Evolutionary conservation across 2,797 vertebrate genomes (phyloP).

Genomic region (Adrianichthys oophorus): DNA sequence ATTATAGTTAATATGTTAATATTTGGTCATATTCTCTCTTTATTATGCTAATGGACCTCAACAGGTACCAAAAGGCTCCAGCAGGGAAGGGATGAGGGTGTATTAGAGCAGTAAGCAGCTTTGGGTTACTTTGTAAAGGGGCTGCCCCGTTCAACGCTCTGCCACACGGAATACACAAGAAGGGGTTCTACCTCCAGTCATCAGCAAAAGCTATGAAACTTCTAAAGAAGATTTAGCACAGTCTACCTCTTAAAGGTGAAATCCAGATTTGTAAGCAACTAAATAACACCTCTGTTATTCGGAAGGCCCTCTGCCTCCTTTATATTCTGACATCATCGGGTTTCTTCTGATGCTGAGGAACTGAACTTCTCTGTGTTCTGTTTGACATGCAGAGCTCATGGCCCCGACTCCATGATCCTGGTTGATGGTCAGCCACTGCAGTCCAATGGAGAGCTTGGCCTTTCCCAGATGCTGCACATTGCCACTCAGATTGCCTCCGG

Average conservation of each 20-base stretch:
- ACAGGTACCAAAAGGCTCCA: conserved; percentile 3
- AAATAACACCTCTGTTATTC: not conserved
- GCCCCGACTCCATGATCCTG: conserved; percentile 95
- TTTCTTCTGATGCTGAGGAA: not conserved
- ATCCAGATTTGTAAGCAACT: not conserved
- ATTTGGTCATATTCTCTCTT: conserved; percentile 19
- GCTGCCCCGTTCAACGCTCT: conserved; percentile 3
- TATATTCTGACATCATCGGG: not conserved
- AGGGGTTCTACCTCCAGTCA: conserved; percentile 2
- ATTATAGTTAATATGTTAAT: conserved; percentile 29
- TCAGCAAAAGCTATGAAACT: conserved; percentile 9
- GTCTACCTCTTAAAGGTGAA: not conserved
- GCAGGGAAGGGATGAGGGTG: conserved; percentile 7
- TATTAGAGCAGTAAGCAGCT: conserved; percentile 21
- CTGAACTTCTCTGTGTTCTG: no score
- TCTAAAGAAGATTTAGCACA: not conserved
- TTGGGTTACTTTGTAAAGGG: conserved; percentile 19
- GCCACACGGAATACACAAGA: conserved; percentile 1
- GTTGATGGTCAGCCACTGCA: conserved; percentile 95
- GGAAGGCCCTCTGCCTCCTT: no score
- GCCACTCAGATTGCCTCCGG: conserved; percentile 95
- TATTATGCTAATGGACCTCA: conserved; percentile 31
- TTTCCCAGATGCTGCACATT: conserved; percentile 98
- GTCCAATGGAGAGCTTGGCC: conserved; percentile 91
- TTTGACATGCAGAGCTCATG: conserved; percentile 85